phyloP scores from a whole-genome alignment of 2,888 invertebrate genomes.

The Cynaeus angustus region DNA sequence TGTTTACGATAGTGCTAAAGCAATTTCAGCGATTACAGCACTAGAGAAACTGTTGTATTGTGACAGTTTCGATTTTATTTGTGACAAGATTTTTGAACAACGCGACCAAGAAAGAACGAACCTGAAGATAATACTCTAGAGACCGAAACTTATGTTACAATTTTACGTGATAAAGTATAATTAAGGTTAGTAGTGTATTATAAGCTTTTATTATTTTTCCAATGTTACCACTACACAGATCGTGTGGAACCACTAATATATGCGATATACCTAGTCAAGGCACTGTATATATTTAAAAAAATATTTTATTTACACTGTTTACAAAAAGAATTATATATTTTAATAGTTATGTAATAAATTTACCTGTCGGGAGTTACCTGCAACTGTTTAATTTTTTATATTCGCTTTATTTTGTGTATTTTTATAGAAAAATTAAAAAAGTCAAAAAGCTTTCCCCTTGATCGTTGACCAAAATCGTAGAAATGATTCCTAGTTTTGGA shows the following conservation, averaged over 20 bases:
- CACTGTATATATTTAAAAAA: slow-evolving; percentile 65
- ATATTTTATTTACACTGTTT: slow-evolving; percentile 66
- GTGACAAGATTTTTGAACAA: slow-evolving; percentile 30
- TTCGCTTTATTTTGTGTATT: slow-evolving; percentile 49
- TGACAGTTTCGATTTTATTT: slow-evolving; percentile 24
- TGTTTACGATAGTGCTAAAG: slow-evolving; percentile 25
- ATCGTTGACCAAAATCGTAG: slow-evolving; percentile 44
- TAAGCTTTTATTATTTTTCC: slow-evolving; percentile 58
- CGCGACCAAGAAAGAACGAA: slow-evolving; percentile 47
- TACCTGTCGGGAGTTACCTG: slow-evolving; percentile 54
- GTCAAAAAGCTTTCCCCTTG: slow-evolving; percentile 34
- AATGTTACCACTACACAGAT: slow-evolving; percentile 69
- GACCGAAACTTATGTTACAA: slow-evolving; percentile 55
- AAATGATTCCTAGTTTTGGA: slow-evolving; percentile 36
- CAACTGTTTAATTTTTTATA: slow-evolving; percentile 48
- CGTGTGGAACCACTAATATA: slow-evolving; percentile 61
- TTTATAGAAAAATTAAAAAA: slow-evolving; percentile 40
- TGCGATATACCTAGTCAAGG: slow-evolving; percentile 71
- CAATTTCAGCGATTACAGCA: slow-evolving; percentile 15
- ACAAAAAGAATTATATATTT: slow-evolving; percentile 65
- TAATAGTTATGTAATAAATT: slow-evolving; percentile 62
- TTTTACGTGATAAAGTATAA: slow-evolving; percentile 56
- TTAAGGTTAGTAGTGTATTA: slow-evolving; percentile 49
- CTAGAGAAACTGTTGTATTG: slow-evolving; percentile 8
- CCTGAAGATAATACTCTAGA: slow-evolving; percentile 55